Base-by-base conservation (phyloP, 2,113 vertebrate species). In the Furnarius figulus region DNA sequence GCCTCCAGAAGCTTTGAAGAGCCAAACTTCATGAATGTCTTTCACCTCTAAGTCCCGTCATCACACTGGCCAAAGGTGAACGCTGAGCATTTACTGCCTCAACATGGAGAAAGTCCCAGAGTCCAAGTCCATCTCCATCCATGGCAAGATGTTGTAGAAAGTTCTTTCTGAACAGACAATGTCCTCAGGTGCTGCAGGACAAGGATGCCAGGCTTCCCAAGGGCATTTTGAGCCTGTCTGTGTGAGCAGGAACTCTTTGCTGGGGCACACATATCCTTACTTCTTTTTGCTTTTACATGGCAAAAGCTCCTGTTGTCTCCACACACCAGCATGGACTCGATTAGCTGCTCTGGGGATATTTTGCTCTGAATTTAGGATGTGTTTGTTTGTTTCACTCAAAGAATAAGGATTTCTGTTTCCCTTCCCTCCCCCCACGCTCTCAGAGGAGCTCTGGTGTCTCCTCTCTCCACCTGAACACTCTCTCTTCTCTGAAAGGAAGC, bases 291-390 rank as follows among this genome's bases (percentile, higher is more conserved):
- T 96, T 95, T 89, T 81, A 65, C 79, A 55, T 18, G 47, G 85
- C 76, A 91, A 92, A 96, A 92, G 70, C 67, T 91, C 24, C 33
- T 66, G 46, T 72, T 74, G 72, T 66, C 55, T 77, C 74, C 85
- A 89, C 40, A 20, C 31, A 46, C 62, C 63, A 82, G 68, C 66
- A 65, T 58, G 90, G 92, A 87, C 66, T 76, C 6, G 4, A 62
- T 78, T 86, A 89, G 78, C 83, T 94, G 88, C 92, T 96, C 94
- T 93, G 89, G 68, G 62, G 61, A 80, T 79, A 66, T 94, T 95
- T 93, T 58, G n/a, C 85, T 96, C 87, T 91, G 70, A 44, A 79
- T 93, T 97, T 94, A 25, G 92, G 90, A 1, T 96, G 96, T 94
- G 95, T 96, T 96, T 93, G 83, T 89, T 84, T 74, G 52, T 67